Conservation (phyloP, 2,888 invertebrate genomes). For the Zaprionus obscuricornis region DNA sequence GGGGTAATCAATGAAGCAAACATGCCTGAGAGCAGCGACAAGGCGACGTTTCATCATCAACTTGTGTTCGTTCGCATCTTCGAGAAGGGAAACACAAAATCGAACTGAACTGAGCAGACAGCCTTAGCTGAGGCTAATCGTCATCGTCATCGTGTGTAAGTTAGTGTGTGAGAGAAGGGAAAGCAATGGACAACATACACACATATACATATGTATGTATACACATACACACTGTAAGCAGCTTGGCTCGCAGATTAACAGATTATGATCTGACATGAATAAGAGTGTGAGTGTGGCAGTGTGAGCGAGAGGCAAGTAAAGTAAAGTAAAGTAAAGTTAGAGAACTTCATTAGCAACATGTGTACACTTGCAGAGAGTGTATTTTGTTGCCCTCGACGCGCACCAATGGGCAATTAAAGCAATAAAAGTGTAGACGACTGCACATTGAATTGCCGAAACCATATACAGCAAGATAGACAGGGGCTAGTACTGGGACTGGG, state of each 20-base stretch:
- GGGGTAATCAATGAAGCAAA: slow-evolving; percentile 26
- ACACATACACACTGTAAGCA: slow-evolving; percentile 43
- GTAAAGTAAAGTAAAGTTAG: slow-evolving; percentile 55
- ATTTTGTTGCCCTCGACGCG: slow-evolving; percentile 60
- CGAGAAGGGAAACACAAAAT: neutral
- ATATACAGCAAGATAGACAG: slow-evolving; percentile 18
- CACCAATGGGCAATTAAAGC: slow-evolving; percentile 74
- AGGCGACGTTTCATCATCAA: slow-evolving; percentile 30
- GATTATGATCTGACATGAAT: slow-evolving; percentile 73
- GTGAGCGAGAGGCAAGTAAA: too few relatives aligned
- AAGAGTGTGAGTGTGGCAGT: neutral
- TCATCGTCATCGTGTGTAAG: too few relatives aligned
- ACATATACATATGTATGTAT: too few relatives aligned
- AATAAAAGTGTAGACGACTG: slow-evolving; percentile 70
- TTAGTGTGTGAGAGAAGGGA: slow-evolving; percentile 8
- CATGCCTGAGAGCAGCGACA: slow-evolving; percentile 32
- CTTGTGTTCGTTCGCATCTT: slow-evolving; percentile 17
- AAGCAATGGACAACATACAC: too few relatives aligned
- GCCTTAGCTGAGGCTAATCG: slow-evolving; percentile 27
- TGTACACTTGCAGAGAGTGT: slow-evolving; percentile 43
- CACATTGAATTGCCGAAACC: slow-evolving; percentile 57
- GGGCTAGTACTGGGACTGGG: neutral
- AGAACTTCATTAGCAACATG: slow-evolving; percentile 78
- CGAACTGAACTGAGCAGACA: too few relatives aligned
- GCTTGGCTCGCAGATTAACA: slow-evolving; percentile 67